These are phyloP conservation scores for Callipepla californica DNA, from an alignment of 2,113 vertebrate genomes.

Conservation along the genomic window DNA sequence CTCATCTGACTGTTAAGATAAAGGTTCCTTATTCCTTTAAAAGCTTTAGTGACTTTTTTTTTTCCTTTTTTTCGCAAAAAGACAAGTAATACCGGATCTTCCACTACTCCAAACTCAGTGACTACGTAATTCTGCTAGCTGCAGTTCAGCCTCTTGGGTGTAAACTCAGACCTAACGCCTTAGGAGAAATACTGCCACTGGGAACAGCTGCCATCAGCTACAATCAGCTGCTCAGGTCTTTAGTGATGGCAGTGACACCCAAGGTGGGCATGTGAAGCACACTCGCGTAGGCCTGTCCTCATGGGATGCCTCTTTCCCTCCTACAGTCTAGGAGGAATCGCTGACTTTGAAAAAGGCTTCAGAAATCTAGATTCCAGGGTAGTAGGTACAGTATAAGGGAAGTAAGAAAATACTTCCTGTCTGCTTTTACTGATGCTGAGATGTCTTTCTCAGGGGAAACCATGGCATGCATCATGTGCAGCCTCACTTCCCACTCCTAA, in stretches of 20 bases:
- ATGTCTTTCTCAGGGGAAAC: neutral
- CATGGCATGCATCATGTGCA: neutral
- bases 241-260: neutral
- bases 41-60: neutral
- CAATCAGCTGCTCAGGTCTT: neutral
- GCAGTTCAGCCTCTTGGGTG: neutral
- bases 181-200: neutral
- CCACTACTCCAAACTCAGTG: neutral
- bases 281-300: neutral
- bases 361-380: neutral
- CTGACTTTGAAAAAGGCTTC: neutral
- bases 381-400: neutral
- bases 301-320: neutral
- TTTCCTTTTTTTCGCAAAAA: neutral
- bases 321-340: neutral
- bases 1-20: neutral
- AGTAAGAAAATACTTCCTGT: neutral
- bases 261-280: neutral
- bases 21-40: neutral
- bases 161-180: neutral
- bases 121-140: neutral
- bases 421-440: neutral
- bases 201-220: neutral
- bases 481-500: neutral
- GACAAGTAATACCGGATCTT: neutral